Evolutionary conservation across 2,797 vertebrate genomes (phyloP).

Genomic region (Bryconaethiops microstoma): DNA sequence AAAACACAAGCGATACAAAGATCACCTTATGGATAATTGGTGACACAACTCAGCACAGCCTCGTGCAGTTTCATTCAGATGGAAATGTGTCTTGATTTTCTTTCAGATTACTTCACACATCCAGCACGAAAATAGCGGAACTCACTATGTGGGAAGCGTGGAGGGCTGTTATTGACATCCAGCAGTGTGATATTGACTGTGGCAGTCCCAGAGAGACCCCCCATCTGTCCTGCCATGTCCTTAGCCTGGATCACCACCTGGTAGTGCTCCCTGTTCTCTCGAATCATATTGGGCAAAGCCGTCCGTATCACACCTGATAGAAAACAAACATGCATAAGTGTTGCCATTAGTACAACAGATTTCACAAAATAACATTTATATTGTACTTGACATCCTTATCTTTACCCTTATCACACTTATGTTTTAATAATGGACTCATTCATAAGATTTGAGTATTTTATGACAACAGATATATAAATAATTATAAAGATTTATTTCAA

Average conservation of each 20-base stretch:
- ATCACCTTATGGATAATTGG: slow-evolving; percentile 10
- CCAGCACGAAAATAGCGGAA: slow-evolving; percentile 6
- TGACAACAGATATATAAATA: no score
- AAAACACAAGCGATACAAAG: neutral
- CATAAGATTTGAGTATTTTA: no score
- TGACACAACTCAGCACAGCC: neutral
- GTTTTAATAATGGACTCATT: no score
- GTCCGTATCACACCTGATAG: slow-evolving; percentile 91
- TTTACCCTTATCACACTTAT: no score
- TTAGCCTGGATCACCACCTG: slow-evolving; percentile 98
- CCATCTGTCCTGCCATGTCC: slow-evolving; percentile 99
- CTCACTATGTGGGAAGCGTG: slow-evolving; percentile 94
- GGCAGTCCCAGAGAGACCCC: slow-evolving; percentile 92
- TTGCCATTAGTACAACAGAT: no score
- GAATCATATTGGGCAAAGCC: slow-evolving; percentile 94
- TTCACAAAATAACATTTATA: no score
- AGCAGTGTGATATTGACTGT: slow-evolving; percentile 92
- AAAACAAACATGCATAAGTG: slow-evolving; percentile 10
- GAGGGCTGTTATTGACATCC: slow-evolving; percentile 95
- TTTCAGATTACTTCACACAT: slow-evolving; percentile 4
- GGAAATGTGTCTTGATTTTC: slow-evolving; percentile 21
- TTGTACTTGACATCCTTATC: no score
- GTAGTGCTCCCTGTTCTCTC: slow-evolving; percentile 93
- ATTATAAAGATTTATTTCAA: no score
- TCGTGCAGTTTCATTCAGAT: neutral